A percentile compares a stretch with the other conserved stretches of the same genome.
phyloP scores from a whole-genome alignment of 23 tunicate genomes.

The Oikopleura albicans region DNA sequence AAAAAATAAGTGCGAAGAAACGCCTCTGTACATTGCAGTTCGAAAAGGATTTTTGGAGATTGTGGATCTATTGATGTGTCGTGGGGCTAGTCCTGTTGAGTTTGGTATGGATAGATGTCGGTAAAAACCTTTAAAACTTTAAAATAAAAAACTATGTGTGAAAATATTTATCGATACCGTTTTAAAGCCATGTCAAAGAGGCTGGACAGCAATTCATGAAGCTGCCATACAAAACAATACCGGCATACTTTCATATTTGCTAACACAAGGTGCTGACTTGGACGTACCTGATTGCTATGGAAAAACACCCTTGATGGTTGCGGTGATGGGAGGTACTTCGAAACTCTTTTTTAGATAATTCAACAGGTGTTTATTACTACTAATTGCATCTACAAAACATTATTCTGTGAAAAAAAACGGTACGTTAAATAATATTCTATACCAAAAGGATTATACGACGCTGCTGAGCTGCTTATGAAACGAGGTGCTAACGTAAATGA shows the following conservation, averaged over 20 bases:
- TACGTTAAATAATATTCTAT: too few relatives aligned
- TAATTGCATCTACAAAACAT: too few relatives aligned
- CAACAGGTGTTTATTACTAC: too few relatives aligned
- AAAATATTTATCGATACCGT: too few relatives aligned
- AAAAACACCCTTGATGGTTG: neutral
- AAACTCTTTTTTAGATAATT: too few relatives aligned
- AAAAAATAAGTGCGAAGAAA: neutral
- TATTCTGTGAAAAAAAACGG: too few relatives aligned
- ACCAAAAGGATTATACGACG: too few relatives aligned
- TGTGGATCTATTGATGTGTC: neutral
- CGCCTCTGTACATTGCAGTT: neutral
- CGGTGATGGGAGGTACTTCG: neutral
- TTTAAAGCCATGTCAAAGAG: neutral
- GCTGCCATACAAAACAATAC: neutral
- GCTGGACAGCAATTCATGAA: constrained; percentile 7
- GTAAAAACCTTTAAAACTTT: too few relatives aligned
- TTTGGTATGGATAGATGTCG: too few relatives aligned
- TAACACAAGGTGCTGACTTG: neutral
- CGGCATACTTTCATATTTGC: neutral
- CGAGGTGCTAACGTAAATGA: neutral
- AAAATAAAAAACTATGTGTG: too few relatives aligned
- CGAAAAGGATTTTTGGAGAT: neutral
- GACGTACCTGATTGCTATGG: neutral
- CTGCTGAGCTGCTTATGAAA: neutral
- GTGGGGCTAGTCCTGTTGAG: neutral